Conservation (phyloP, 1,140 invertebrate genomes). For the Ericerus pela region DNA sequence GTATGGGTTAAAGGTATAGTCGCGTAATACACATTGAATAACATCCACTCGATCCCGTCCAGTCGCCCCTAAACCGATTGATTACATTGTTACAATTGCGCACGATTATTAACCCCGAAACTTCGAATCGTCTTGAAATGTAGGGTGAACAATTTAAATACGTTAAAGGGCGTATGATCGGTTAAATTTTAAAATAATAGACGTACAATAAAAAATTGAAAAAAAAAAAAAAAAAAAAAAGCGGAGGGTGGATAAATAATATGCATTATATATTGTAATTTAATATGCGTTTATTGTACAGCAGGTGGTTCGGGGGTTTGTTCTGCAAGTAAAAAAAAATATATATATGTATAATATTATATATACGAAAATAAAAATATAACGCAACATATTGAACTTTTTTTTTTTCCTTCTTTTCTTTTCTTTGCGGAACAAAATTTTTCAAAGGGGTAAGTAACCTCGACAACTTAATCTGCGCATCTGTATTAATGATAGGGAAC, state of each 20-base stretch:
- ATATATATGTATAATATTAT: background rate
- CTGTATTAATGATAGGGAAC: no score
- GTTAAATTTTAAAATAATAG: conserved; percentile 9
- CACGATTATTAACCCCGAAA: background rate
- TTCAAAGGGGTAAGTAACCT: background rate
- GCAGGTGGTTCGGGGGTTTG: conserved; percentile 1
- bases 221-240: background rate
- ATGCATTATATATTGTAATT: no score
- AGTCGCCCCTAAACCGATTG: no score
- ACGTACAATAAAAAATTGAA: background rate
- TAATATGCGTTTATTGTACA: background rate
- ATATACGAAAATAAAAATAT: background rate
- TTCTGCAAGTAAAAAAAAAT: background rate
- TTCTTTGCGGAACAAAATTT: background rate
- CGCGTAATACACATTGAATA: no score
- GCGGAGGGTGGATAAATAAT: background rate
- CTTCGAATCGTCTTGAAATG: conserved; percentile 6
- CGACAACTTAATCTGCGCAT: conserved; percentile 1
- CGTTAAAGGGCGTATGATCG: background rate
- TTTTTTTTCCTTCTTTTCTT: background rate
- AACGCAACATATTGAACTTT: background rate
- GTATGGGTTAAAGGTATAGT: no score
- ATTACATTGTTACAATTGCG: background rate
- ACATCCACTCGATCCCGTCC: no score
- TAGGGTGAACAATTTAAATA: conserved; percentile 8